Evolutionary conservation across 1,140 invertebrate species (phyloP), one percentile per base, ranked within the genome.

Genomic region (Tribolium madens): DNA sequence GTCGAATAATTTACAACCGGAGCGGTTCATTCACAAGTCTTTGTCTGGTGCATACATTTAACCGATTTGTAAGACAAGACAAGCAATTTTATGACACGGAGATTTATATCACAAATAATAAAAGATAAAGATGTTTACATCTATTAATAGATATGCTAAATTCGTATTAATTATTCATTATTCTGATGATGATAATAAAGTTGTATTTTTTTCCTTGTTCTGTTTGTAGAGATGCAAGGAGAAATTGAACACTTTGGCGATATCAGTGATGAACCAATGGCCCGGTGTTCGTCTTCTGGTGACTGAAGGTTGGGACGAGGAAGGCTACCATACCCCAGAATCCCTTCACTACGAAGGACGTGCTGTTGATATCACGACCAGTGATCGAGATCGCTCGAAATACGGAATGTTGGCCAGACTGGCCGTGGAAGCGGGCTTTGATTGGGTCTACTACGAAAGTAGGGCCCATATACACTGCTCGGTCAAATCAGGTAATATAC

Each of bases 181-280:
- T 4, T 26, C 21, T 5, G 26, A 18, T 5, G 2, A 31, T 12
- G 26, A 15, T 71, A 71, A 71, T 71, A 36, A 71, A 71, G 69
- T 71, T 71, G 69, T 71, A 26, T 3, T 71, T 21, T 47, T 52
- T 71, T 15, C n/a, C 1, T 47, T 46, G 12, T 15, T 71, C 17
- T 71, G 47, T 6, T 71, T 21, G 15, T 91, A 98, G 97, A 91
- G 96, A 83, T 97, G 96, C 86, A 97, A 97, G 86, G 97, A 98
- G 86, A 98, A 97, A 86, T 87, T 98, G 75, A 97, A 98, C 86
- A 96, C 93, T 4, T 86, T 99, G 83, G 96, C 97, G 15, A 96
- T 98, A 84, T 96, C 94, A 75, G 97, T 99, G 84, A 97, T 98
- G 95, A 98, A 98, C 87, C 95, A 97, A 84, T 99, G 97, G 97